These are phyloP conservation scores for Halcyon badia DNA, from an alignment of 2,797 vertebrate species.

Conservation along the genomic window DNA sequence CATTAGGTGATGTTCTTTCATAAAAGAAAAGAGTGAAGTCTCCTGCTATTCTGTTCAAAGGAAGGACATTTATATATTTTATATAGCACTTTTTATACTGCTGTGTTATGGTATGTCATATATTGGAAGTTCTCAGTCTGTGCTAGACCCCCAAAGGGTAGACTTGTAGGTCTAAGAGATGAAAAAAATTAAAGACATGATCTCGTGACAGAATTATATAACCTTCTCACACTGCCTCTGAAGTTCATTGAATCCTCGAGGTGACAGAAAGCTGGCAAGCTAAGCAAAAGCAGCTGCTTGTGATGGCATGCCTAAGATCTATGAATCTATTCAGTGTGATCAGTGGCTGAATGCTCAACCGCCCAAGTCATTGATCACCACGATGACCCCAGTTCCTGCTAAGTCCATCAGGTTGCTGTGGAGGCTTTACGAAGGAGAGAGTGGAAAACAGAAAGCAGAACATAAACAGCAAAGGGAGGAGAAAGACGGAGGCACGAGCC, in stretches of 20 bases:
- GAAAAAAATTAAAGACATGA: constrained; percentile 57
- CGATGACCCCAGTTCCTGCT: constrained; percentile 35
- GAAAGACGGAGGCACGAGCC: neutral
- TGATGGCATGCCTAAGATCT: neutral
- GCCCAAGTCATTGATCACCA: constrained; percentile 48
- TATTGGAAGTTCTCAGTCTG: constrained; percentile 60
- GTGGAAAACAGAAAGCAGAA: neutral
- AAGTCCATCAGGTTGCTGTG: constrained; percentile 11
- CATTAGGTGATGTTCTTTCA: constrained; percentile 43
- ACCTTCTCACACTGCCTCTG: constrained; percentile 50
- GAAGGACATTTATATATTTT: constrained; percentile 49
- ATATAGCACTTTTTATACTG: constrained; percentile 34
- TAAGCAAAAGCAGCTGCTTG: constrained; percentile 51
- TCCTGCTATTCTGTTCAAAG: constrained; percentile 68
- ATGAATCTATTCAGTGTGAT: constrained; percentile 36
- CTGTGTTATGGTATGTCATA: constrained; percentile 62
- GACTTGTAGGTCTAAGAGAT: constrained; percentile 44
- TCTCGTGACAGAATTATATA: constrained; percentile 58
- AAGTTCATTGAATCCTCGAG: constrained; percentile 40
- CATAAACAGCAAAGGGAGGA: neutral
- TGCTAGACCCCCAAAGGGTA: constrained; percentile 56
- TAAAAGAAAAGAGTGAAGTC: constrained; percentile 49
- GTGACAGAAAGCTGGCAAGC: constrained; percentile 38
- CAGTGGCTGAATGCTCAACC: constrained; percentile 18
- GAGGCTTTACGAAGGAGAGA: neutral